Evolutionary conservation across 2,888 invertebrate genomes (phyloP), one percentile per base, ranked within the genome.

Genomic region (Hipparchia semele): DNA sequence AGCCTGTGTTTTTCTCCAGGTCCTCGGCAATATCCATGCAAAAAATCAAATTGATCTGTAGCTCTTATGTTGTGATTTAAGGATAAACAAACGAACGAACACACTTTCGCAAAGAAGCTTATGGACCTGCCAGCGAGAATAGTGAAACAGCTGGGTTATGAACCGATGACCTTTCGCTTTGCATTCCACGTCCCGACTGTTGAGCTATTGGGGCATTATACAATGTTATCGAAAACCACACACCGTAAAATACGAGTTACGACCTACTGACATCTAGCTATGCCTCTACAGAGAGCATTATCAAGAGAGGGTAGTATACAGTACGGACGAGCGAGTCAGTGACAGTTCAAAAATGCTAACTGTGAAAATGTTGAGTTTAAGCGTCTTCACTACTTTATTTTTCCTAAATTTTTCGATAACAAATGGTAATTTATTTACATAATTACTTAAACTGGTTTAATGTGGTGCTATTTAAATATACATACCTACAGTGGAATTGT

Each of bases 271-370:
- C 71, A 66, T 66, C 13, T 62, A 71, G 64, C 23, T 23, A 67
- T 33, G 49, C 60, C 39, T 10, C 45, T 70, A 53, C 45, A 68
- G 68, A 70, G 54, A 73, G 59, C 56, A 51, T 70, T 76, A 70
- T 74, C 67, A 58, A 8, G 58, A 58, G 23, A 23, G 58, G 58
- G 58, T 58, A 58, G 58, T 13, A 58, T 39, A 53, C 23, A 2
- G 39, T 59, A 66, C 59, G 8, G 46, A 39, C 13, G 13, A 13
- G 13, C 8, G 13, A 13, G 23, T 68, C 58, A 72, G 72, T 74
- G 66, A 51, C 72, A 56, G 74, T 75, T 75, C 10, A 75, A 82
- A 82, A 80, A 81, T 78, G 77, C 53, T 59, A 53, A 66, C 23
- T 56, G 53, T 49, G 51, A 59, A 67, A 12, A 33, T 13, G 65